phyloP scores from a whole-genome alignment of 2,888 invertebrate species.

The Nineta flava region DNA sequence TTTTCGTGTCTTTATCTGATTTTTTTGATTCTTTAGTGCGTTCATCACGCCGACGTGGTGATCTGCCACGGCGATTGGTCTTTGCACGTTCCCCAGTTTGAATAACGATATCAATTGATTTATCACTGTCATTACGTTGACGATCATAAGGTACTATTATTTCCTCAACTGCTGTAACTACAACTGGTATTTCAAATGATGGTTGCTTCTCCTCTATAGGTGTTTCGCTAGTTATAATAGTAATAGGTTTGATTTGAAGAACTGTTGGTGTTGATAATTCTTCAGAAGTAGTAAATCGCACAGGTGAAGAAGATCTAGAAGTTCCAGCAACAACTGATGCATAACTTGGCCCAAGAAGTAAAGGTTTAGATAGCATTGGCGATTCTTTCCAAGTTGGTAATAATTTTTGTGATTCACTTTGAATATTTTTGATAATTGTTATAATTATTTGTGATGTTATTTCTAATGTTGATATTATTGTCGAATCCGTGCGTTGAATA shows the following conservation, averaged over 20 bases:
- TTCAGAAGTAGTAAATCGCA: too few relatives aligned
- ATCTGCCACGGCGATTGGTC: conserved; percentile 32
- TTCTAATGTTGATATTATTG: conserved; percentile 38
- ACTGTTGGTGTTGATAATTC: conserved; percentile 11
- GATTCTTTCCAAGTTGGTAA: too few relatives aligned
- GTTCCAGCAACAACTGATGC: conserved; percentile 56
- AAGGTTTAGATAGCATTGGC: too few relatives aligned
- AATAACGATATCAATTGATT: conserved; percentile 25
- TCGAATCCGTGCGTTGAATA: conserved; percentile 62
- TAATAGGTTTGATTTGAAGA: conserved; percentile 7
- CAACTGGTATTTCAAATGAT: neutral
- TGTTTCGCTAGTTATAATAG: conserved; percentile 5
- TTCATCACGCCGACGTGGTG: conserved; percentile 29
- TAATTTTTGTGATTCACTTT: too few relatives aligned
- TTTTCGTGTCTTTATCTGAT: conserved; percentile 1
- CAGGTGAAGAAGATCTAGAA: conserved; percentile 21
- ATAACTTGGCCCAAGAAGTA: conserved; percentile 32
- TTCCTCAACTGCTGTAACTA: conserved; percentile 8
- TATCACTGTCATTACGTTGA: neutral
- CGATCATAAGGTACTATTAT: conserved; percentile 9
- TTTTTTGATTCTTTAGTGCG: conserved; percentile 10
- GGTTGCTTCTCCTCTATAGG: neutral
- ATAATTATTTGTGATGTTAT: conserved; percentile 25
- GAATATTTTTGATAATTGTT: too few relatives aligned
- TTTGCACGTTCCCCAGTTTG: conserved; percentile 24